These are phyloP conservation scores for Scaptodrosophila lebanonensis DNA, from an alignment of 1,140 invertebrate genomes.

Conservation along the genomic window DNA sequence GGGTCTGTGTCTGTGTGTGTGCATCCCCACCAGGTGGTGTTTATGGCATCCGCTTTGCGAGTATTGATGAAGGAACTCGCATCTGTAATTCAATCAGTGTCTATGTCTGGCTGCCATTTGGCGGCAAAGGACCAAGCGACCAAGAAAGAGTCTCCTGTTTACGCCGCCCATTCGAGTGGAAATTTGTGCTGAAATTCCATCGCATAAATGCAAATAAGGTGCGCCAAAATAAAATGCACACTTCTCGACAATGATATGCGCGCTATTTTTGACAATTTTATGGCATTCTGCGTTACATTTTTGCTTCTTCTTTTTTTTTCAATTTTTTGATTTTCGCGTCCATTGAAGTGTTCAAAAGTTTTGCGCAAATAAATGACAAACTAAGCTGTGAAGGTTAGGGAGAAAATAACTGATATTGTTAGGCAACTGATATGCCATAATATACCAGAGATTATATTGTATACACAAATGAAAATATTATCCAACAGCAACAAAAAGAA, in stretches of 20 bases:
- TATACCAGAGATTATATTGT: too few relatives aligned
- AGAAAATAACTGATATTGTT: too few relatives aligned
- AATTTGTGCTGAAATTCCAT: conserved; percentile 53
- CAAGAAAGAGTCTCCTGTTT: conserved; percentile 15
- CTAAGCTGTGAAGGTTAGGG: not conserved
- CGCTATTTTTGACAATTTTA: conserved; percentile 44
- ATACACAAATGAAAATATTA: too few relatives aligned
- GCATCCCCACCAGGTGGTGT: conserved; percentile 65
- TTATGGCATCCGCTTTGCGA: conserved; percentile 75
- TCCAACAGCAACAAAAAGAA: too few relatives aligned
- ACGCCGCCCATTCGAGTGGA: conserved; percentile 66
- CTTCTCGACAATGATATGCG: conserved; percentile 51
- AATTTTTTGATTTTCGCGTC: not conserved
- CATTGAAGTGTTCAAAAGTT: too few relatives aligned
- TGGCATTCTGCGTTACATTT: conserved; percentile 23
- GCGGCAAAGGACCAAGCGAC: conserved; percentile 33
- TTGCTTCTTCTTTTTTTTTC: conserved; percentile 17
- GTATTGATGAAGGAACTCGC: conserved; percentile 76
- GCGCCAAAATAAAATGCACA: conserved; percentile 42
- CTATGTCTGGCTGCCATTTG: conserved; percentile 69
- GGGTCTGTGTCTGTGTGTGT: not conserved
- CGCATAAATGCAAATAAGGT: conserved; percentile 70
- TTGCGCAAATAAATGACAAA: not conserved
- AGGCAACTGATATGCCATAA: too few relatives aligned
- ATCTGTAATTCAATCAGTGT: conserved; percentile 76